A percentile compares a stretch with the other conserved stretches of the same genome.
These are phyloP conservation scores for Gerris buenoi DNA, from an alignment of 1,140 invertebrate species.

Conservation along the genomic window DNA sequence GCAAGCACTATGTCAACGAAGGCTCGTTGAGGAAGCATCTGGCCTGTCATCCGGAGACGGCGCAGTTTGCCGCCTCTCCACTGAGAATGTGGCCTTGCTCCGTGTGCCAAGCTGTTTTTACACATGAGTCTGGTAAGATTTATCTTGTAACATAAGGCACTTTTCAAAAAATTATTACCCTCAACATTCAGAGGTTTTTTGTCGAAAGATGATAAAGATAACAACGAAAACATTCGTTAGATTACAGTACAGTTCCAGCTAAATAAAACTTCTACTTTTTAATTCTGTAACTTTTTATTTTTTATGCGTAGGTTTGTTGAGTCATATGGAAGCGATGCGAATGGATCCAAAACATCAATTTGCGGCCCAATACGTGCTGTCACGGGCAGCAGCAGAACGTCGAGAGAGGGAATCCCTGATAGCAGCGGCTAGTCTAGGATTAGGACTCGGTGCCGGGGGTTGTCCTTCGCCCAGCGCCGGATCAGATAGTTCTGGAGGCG, in stretches of 20 bases:
- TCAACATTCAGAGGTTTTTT: too few relatives aligned
- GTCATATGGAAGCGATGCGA: conserved; percentile 90
- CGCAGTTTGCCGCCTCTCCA: conserved; percentile 59
- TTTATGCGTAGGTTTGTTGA: conserved; percentile 54
- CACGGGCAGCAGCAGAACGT: conserved; percentile 73
- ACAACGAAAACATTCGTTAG: too few relatives aligned
- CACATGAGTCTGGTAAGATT: conserved; percentile 85
- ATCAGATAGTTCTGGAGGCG: conserved; percentile 44
- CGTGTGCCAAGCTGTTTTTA: conserved; percentile 84
- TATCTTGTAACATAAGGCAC: too few relatives aligned
- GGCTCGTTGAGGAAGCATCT: conserved; percentile 81
- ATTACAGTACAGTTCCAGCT: too few relatives aligned
- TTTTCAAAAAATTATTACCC: too few relatives aligned
- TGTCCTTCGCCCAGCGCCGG: conserved; percentile 54
- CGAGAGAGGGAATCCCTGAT: conserved; percentile 63
- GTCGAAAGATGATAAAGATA: too few relatives aligned
- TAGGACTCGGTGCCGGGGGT: conserved; percentile 16
- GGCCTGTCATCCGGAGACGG: conserved; percentile 79
- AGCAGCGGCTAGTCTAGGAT: conserved; percentile 33
- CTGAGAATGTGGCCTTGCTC: conserved; percentile 87
- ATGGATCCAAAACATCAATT: conserved; percentile 94
- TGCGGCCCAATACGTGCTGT: conserved; percentile 81
- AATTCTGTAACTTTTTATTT: too few relatives aligned
- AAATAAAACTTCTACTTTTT: too few relatives aligned
- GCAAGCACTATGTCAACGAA: conserved; percentile 89